These are phyloP conservation scores for Lamprotornis superbus DNA, from an alignment of 2,113 vertebrate genomes.

Conservation along the genomic window DNA sequence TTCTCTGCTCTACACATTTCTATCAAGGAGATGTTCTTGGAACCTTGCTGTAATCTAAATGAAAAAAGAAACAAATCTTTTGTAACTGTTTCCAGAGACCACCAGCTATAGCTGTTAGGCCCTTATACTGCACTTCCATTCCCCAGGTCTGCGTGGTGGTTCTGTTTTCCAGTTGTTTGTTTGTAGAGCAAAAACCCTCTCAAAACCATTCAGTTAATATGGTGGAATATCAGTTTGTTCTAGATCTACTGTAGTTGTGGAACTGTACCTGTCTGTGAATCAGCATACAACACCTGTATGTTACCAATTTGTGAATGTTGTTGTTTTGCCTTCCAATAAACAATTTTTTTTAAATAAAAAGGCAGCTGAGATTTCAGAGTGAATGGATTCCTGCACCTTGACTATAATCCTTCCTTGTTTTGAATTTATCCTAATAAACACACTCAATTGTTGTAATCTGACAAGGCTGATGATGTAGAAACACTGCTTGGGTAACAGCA, in stretches of 20 bases:
- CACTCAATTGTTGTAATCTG: background rate
- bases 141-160: background rate
- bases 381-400: background rate
- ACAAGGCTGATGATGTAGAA: background rate
- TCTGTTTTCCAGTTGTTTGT: background rate
- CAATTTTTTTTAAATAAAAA: constrained; percentile 51
- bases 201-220: background rate
- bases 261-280: constrained; percentile 55
- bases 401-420: background rate
- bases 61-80: background rate
- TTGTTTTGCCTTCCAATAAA: constrained; percentile 80
- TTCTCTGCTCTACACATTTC: constrained; percentile 39
- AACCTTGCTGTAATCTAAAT: background rate
- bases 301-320: constrained; percentile 69
- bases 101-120: background rate
- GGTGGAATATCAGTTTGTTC: constrained; percentile 53
- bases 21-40: background rate
- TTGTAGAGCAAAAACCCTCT: constrained; percentile 57
- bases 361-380: background rate
- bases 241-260: constrained; percentile 71
- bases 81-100: constrained; percentile 24
- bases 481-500: background rate
- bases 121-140: background rate
- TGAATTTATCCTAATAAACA: background rate
- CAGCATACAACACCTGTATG: constrained; percentile 37